These are phyloP conservation scores for Exaiptasia diaphana DNA, from an alignment of 64 coral and sea anemone genomes.

Conservation along the genomic window DNA sequence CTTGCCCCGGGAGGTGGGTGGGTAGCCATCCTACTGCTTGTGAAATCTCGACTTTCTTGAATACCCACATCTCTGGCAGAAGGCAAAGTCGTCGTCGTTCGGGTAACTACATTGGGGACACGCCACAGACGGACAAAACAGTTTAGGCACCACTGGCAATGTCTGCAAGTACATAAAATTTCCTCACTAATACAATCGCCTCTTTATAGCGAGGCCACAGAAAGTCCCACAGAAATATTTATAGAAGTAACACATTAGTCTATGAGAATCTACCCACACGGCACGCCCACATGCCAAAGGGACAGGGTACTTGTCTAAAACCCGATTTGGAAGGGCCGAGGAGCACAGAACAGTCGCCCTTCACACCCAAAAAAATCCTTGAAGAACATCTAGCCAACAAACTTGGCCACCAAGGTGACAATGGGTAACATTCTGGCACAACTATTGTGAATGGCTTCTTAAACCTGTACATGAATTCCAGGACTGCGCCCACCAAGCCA, in stretches of 20 bases:
- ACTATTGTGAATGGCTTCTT: conserved; percentile 9
- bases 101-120: conserved; percentile 23
- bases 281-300: neutral
- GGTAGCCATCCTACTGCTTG: neutral
- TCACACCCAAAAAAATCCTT: neutral
- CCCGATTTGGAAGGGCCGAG: neutral
- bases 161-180: neutral
- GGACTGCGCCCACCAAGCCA: neutral
- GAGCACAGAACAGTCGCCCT: neutral
- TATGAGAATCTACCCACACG: neutral
- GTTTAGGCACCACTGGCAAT: neutral
- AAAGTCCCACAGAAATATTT: too few species aligned
- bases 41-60: too few species aligned
- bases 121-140: neutral
- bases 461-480: neutral
- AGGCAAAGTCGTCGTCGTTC: conserved; percentile 12
- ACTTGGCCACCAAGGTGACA: conserved; percentile 6
- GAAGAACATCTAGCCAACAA: neutral
- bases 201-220: too few species aligned
- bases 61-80: conserved; percentile 26
- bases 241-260: neutral
- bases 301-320: neutral
- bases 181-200: too few species aligned
- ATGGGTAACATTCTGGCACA: neutral
- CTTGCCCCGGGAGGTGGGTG: too few species aligned